Conservation (phyloP, 2,888 invertebrate genomes). For the Galerucella nymphaeae region DNA sequence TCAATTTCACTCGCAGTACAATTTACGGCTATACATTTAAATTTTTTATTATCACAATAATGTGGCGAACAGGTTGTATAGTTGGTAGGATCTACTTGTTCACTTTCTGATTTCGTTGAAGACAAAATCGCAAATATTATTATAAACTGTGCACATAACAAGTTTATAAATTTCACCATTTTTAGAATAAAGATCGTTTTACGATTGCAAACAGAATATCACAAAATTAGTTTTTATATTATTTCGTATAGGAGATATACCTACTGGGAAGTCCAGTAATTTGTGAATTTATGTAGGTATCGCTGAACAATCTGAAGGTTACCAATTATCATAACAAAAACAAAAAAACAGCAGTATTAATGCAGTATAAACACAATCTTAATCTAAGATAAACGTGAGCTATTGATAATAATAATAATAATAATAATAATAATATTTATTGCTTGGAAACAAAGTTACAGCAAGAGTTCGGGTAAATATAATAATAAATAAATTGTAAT, state of each 20-base stretch:
- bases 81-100: slow-evolving; percentile 1
- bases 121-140: background rate
- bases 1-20: slow-evolving; percentile 25
- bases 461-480: too few relatives aligned
- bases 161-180: background rate
- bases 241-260: too few relatives aligned
- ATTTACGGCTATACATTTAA: slow-evolving; percentile 21
- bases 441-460: too few relatives aligned
- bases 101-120: background rate
- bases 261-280: background rate
- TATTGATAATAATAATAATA: too few relatives aligned
- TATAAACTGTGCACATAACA: background rate
- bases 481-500: too few relatives aligned
- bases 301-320: background rate
- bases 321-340: background rate
- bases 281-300: background rate
- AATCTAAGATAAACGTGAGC: background rate
- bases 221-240: background rate
- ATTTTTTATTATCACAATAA: slow-evolving; percentile 29
- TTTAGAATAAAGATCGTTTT: background rate
- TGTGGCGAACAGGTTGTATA: slow-evolving; percentile 19
- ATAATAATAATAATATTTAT: too few relatives aligned
- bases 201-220: background rate
- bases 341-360: background rate
- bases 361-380: background rate